Base-by-base conservation (phyloP, 1,140 invertebrate species). In the Calephelis virginiensis region DNA sequence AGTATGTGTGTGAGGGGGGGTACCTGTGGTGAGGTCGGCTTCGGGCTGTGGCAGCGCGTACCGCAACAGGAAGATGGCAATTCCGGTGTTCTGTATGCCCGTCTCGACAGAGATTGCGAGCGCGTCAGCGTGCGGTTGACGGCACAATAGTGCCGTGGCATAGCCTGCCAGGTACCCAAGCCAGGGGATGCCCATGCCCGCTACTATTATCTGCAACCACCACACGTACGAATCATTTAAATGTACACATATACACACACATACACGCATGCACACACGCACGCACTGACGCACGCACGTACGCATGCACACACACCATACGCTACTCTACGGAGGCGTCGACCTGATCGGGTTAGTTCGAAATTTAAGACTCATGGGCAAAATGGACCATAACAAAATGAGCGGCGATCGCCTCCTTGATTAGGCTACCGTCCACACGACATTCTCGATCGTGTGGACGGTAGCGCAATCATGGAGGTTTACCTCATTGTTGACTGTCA, bases 81-180 rank as follows among this genome's bases (percentile, higher is more conserved):
- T 97, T 14, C 97, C 98, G 0, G 97, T 98, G 90, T 99, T 99
- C 90, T 99, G 98, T 63, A 99, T 95, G 49, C 98, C 98, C 12
- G 97, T 98, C 92, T 99, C 98, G 67, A 99, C 95, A 7, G 96
- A 94, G 75, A 99, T 98, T 4, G 98, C 97, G 1, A 97, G 90
- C 8, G 94, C 91, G 79, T 98, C 96, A 13, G 91, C 78, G 45
- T 91, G 76, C 7, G 93, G 83, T 84, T 96, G 95, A 53, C 93
- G 90, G 11, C 94, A 92, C 4, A 95, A 12, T 45, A 87, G 82
- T 0, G 96, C 94, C 0, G 93, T 62, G 40, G 93, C 17, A 68
- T 93, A 95, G 38, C 97, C 98, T 45, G 95, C 90, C 5, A 94
- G 48, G 89, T 98, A 99, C 6, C 98, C 98, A 17, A 96, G 82